A percentile compares a stretch with the other conserved stretches of the same genome.
phyloP scores from a whole-genome alignment of 2,113 vertebrate genomes.

The Brachionichthys hirsutus region DNA sequence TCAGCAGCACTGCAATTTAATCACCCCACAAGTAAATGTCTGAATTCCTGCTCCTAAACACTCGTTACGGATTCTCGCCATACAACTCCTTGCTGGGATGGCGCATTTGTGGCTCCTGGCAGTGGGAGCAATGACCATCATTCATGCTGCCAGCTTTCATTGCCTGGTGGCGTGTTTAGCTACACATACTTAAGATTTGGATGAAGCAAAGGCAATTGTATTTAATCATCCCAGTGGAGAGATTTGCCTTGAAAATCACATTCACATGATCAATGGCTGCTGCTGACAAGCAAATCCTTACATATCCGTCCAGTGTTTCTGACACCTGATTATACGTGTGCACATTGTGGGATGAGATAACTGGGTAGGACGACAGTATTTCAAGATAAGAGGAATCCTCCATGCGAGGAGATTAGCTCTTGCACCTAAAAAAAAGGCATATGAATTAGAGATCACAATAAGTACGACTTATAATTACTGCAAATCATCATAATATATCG shows the following conservation, averaged over 20 bases:
- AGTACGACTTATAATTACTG: slow-evolving; percentile 3
- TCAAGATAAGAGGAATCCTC: neutral
- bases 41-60: slow-evolving; percentile 53
- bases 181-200: slow-evolving; percentile 47
- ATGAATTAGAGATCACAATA: neutral
- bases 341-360: slow-evolving; percentile 27
- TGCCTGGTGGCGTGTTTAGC: slow-evolving; percentile 55
- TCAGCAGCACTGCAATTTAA: slow-evolving; percentile 52
- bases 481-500: slow-evolving; percentile 27
- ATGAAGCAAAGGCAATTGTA: slow-evolving; percentile 48
- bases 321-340: slow-evolving; percentile 30
- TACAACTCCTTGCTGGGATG: slow-evolving; percentile 58
- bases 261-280: slow-evolving; percentile 45
- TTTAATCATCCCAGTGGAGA: slow-evolving; percentile 57
- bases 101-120: slow-evolving; percentile 53
- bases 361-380: neutral
- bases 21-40: slow-evolving; percentile 59
- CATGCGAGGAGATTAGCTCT: neutral
- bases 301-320: slow-evolving; percentile 24
- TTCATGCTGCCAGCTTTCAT: slow-evolving; percentile 61
- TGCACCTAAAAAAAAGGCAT: neutral
- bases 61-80: slow-evolving; percentile 64
- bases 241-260: slow-evolving; percentile 48
- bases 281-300: slow-evolving; percentile 27
- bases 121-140: slow-evolving; percentile 62